Base-by-base conservation (phyloP, 2,888 invertebrate genomes). In the Ormyrus thymus region DNA sequence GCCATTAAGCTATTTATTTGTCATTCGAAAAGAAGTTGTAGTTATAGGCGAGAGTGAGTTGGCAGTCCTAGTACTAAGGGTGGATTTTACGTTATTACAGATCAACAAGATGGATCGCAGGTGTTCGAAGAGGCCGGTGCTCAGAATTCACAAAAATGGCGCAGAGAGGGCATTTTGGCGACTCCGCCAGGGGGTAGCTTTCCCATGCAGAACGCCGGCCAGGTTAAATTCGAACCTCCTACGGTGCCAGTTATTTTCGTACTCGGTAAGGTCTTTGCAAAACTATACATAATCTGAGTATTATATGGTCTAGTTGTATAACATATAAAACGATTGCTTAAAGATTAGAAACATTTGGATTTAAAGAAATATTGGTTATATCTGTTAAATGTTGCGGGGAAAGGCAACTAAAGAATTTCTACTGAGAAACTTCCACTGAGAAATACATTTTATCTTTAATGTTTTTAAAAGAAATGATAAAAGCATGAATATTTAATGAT, bases 211-310 rank as follows among this genome's bases (percentile, higher is more conserved):
- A 96, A 96, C 91, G 92, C 93, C 83, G 95, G 95, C 86, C 94
- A 94, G 85, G 94, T 96, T 90, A 95, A 95, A 90, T 96, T 96
- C 90, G 96, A 96, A 91, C 93, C 95, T 83, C 96, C 96, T 68
- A 94, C 93, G 89, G 96, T 96, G 86, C 97, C 97, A 78, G 96
- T 97, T 89, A 95, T 97, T 92, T 97, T 97, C 90, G 94, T 97
- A 83, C 93, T 97, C 90, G 96, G 95, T 95, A 89, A 91, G 29
- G 92, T 88, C 46, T 58, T 9, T 15, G 13, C 55, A 43, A 29
- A 29, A 29, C 29, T 55, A 56, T 48, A 64, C 7, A 10, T 73
- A 48, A 53, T 66, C 15, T 1, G 43, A 59, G n/a, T 15, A 29
- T 13, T 59, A 0, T 13, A 59, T 15, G 8, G 62, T 13, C 13